phyloP scores from a whole-genome alignment of 1,140 invertebrate species.

The Plectrocnemia conspersa region DNA sequence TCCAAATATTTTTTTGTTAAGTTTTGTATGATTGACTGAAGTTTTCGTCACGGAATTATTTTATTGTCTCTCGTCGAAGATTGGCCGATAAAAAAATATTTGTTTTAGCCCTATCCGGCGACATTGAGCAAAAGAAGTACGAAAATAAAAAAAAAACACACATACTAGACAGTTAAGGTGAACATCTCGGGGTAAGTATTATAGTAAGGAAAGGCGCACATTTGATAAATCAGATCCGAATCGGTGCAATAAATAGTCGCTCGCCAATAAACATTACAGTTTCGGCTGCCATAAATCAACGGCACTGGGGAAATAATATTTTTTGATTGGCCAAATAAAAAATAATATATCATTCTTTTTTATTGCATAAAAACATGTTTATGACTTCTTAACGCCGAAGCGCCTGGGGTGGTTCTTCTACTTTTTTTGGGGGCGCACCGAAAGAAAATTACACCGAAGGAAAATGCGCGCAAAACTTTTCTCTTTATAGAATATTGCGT shows the following conservation, averaged over 20 bases:
- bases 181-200: no score
- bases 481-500: conserved; percentile 19
- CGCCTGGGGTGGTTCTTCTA: no score
- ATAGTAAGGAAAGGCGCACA: no score
- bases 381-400: conserved; percentile 23
- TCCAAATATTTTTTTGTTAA: no score
- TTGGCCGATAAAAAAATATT: neutral
- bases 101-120: neutral
- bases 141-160: no score
- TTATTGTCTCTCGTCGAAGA: conserved; percentile 3
- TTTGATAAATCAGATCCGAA: no score
- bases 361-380: conserved; percentile 35
- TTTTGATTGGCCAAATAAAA: conserved; percentile 35
- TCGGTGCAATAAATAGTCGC: conserved; percentile 30
- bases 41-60: conserved; percentile 2
- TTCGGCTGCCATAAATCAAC: conserved; percentile 30
- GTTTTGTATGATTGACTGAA: conserved; percentile 18
- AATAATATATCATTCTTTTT: conserved; percentile 34
- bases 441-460: conserved; percentile 4
- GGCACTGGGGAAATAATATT: conserved; percentile 26
- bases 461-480: conserved; percentile 10
- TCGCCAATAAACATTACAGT: conserved; percentile 29
- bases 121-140: no score
- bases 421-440: neutral
- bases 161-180: no score